phyloP scores from a whole-genome alignment of 2,113 vertebrate genomes.

The Xiphophorus hellerii region DNA sequence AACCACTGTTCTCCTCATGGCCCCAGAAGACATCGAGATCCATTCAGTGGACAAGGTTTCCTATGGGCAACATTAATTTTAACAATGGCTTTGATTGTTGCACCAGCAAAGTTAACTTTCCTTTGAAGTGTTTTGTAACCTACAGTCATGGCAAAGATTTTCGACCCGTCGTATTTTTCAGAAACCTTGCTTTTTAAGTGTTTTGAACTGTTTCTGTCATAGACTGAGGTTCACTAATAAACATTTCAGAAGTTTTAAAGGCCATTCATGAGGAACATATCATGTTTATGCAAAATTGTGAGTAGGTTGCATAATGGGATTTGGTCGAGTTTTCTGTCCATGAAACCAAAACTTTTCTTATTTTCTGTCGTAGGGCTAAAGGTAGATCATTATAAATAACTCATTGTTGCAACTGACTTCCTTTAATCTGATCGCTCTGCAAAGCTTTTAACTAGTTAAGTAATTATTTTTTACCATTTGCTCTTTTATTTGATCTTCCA shows the following conservation, averaged over 20 bases:
- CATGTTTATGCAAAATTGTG: not conserved
- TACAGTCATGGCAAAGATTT: not conserved
- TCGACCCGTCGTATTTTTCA: not conserved
- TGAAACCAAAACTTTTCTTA: too few relatives aligned
- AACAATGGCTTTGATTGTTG: not conserved
- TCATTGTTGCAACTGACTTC: not conserved
- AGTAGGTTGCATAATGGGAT: not conserved
- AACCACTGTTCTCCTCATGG: slow-evolving; percentile 75
- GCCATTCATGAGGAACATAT: not conserved
- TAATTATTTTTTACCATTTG: not conserved
- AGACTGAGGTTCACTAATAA: not conserved
- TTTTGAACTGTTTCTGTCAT: not conserved
- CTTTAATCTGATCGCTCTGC: not conserved
- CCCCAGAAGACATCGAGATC: slow-evolving; percentile 72
- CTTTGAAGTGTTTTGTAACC: not conserved
- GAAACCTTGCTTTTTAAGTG: not conserved
- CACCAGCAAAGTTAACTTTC: not conserved
- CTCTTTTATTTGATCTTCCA: slow-evolving; percentile 29
- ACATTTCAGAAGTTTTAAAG: not conserved
- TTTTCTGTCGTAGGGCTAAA: not conserved
- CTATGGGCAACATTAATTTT: not conserved
- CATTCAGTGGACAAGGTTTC: slow-evolving; percentile 62
- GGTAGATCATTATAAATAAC: too few relatives aligned
- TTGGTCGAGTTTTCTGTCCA: not conserved
- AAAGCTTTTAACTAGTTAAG: not conserved